These are phyloP conservation scores for Ormyrus labotus DNA, from an alignment of 2,888 invertebrate genomes.

Conservation along the genomic window DNA sequence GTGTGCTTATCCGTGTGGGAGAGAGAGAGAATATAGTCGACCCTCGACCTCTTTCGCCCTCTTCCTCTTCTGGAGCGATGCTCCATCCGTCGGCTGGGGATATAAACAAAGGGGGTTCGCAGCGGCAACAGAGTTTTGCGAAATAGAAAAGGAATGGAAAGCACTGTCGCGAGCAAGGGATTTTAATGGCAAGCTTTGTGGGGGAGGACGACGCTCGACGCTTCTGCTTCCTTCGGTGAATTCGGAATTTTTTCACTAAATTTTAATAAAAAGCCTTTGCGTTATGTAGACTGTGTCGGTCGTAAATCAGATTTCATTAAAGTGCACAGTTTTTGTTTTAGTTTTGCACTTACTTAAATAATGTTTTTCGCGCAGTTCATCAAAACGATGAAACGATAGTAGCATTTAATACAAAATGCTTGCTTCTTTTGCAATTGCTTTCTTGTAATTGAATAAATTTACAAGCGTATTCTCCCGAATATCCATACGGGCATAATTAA, in stretches of 20 bases:
- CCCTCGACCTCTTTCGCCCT: slow-evolving; percentile 47
- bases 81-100: slow-evolving; percentile 14
- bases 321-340: too few relatives aligned
- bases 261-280: background rate
- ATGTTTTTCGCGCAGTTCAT: too few relatives aligned
- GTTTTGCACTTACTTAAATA: too few relatives aligned
- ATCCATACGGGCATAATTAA: too few relatives aligned
- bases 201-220: background rate
- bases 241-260: background rate
- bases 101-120: slow-evolving; percentile 35
- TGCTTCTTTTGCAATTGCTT: too few relatives aligned
- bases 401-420: too few relatives aligned
- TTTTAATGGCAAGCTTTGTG: background rate
- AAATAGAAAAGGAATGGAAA: background rate
- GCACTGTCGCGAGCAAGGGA: too few relatives aligned
- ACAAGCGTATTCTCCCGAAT: too few relatives aligned
- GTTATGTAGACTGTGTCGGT: too few relatives aligned
- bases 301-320: too few relatives aligned
- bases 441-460: too few relatives aligned
- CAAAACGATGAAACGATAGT: too few relatives aligned
- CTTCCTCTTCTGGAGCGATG: background rate
- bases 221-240: background rate
- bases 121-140: slow-evolving; percentile 1
- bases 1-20: slow-evolving; percentile 60
- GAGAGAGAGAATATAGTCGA: slow-evolving; percentile 16